These are phyloP conservation scores for Sphenopsis melanotis DNA, from an alignment of 2,797 vertebrate species.

Conservation along the genomic window DNA sequence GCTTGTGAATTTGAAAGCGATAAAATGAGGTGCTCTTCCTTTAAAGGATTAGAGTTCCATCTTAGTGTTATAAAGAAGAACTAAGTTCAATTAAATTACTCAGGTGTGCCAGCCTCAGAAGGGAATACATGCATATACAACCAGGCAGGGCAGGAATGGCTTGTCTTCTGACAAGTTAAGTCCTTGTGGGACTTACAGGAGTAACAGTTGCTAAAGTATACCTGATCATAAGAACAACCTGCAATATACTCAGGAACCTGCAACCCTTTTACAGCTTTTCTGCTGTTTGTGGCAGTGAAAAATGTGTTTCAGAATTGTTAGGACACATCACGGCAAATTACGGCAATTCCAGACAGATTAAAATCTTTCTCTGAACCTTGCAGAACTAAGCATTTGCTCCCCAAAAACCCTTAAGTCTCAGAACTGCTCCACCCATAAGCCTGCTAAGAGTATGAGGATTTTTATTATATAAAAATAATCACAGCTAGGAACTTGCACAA, in stretches of 20 bases:
- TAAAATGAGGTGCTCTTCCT: background rate
- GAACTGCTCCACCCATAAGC: background rate
- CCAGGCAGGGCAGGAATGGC: background rate
- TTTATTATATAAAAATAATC: slow-evolving; percentile 22
- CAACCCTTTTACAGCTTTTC: background rate
- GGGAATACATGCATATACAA: background rate
- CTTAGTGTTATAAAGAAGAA: background rate
- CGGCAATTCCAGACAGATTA: background rate
- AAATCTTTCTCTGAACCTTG: background rate
- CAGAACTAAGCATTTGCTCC: background rate
- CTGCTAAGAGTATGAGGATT: background rate
- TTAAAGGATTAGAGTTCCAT: background rate
- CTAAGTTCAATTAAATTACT: background rate
- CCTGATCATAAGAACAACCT: background rate
- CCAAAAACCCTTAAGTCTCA: background rate
- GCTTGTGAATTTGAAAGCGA: background rate
- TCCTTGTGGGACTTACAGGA: background rate
- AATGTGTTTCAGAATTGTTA: background rate
- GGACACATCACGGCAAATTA: background rate
- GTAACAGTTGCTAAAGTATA: background rate
- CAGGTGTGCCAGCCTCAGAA: background rate
- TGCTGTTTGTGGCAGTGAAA: background rate
- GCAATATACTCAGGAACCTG: background rate
- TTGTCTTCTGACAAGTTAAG: background rate
- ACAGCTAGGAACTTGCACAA: background rate